Percentiles rank a stretch among this genome's conserved stretches.
These are phyloP conservation scores for Camelus bactrianus DNA, from an alignment of 2,113 vertebrate genomes.

Conservation along the genomic window DNA sequence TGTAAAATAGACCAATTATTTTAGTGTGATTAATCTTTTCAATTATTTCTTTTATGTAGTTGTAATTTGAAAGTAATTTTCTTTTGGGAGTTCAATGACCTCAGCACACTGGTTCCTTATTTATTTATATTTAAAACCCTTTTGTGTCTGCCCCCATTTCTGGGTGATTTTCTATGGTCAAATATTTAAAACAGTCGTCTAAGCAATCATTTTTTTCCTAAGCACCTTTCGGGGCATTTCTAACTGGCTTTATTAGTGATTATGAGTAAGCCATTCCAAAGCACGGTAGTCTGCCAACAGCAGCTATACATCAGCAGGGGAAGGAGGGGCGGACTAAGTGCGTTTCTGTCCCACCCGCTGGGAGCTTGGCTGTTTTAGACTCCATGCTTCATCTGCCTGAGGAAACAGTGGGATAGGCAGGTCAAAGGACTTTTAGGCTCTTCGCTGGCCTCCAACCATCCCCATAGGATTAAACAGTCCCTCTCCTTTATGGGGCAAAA, in stretches of 20 bases:
- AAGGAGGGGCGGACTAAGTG: background rate
- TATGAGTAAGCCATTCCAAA: slow-evolving; percentile 15
- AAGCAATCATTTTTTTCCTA: slow-evolving; percentile 31
- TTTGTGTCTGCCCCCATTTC: slow-evolving; percentile 63
- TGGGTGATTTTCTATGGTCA: slow-evolving; percentile 60
- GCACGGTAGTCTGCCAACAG: background rate
- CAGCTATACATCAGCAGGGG: background rate
- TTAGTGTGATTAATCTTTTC: slow-evolving; percentile 84
- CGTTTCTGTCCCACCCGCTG: background rate
- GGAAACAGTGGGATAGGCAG: background rate
- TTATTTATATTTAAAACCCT: slow-evolving; percentile 74
- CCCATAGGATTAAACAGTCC: background rate
- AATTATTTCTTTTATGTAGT: slow-evolving; percentile 84
- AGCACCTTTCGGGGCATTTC: slow-evolving; percentile 34
- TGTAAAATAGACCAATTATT: slow-evolving; percentile 85
- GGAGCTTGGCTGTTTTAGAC: background rate
- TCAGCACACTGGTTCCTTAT: slow-evolving; percentile 51
- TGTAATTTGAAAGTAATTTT: slow-evolving; percentile 82
- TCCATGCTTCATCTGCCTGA: background rate
- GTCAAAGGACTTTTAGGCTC: background rate
- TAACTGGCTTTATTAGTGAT: slow-evolving; percentile 55
- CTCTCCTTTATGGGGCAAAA: background rate
- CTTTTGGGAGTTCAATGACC: slow-evolving; percentile 73
- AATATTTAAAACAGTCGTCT: slow-evolving; percentile 57
- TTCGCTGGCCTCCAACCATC: background rate